Percentiles rank a stretch among this genome's conserved stretches.
Evolutionary conservation across 2,888 invertebrate genomes (phyloP).

Genomic region (Nemotelus pantherinus): DNA sequence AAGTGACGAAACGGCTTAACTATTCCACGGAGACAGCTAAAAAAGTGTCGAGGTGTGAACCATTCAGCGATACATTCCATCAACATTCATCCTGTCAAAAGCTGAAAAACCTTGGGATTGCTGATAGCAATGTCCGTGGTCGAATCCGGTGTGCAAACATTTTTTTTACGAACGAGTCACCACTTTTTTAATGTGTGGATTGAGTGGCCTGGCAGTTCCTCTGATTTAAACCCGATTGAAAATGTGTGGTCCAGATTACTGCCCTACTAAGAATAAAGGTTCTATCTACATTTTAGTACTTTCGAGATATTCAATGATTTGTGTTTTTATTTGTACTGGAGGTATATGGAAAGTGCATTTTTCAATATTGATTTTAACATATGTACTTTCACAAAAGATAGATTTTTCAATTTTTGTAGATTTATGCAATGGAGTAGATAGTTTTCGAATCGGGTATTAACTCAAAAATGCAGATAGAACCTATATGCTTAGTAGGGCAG

Average conservation of each 20-base stretch:
- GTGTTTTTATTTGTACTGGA: no score
- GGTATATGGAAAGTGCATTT: no score
- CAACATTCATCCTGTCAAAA: not conserved
- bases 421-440: no score
- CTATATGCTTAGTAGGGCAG: no score
- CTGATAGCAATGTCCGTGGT: constrained; percentile 12
- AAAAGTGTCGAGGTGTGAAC: constrained; percentile 4
- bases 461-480: no score
- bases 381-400: no score
- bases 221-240: constrained; percentile 11
- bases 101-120: constrained; percentile 11
- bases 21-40: not conserved
- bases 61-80: constrained; percentile 8
- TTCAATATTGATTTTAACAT: no score
- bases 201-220: not conserved
- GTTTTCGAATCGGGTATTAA: no score
- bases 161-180: constrained; percentile 12
- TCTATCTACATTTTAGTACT: no score
- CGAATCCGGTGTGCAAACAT: constrained; percentile 19
- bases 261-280: no score
- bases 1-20: constrained; percentile 16
- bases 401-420: no score
- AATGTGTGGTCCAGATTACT: constrained; percentile 13
- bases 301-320: no score
- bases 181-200: constrained; percentile 10